Evolutionary conservation across 2,113 vertebrate genomes (phyloP), one percentile per base, ranked within the genome.

Genomic region (Petrocephalus microphthalmus): DNA sequence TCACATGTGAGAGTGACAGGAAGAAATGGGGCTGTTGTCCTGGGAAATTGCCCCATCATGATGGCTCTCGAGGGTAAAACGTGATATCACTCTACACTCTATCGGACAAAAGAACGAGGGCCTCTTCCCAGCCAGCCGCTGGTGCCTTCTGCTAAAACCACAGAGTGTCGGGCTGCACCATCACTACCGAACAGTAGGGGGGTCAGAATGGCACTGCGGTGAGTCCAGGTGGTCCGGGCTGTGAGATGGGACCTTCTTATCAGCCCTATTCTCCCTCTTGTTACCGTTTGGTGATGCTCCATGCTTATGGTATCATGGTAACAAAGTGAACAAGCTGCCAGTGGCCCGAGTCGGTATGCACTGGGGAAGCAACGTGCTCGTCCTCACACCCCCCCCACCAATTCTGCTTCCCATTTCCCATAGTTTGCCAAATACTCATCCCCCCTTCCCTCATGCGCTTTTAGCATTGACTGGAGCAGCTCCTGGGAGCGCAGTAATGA

Each of bases 401-500:
- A 37, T 20, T 83, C 81, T 22, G 7, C 37, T n/a, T 83, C 81
- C 49, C 20, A 49, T 85, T 33, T 37, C 91, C 92, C 91, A 94
- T 90, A 92, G 92, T 89, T 92, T 93, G 94, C 94, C 95, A 96
- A 95, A 95, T 94, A 93, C 94, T 93, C 91, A 94, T 93, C 93
- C 84, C 57, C 42, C 91, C 85, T 92, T 95, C 94, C 94, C 94
- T 93, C 90, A 94, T 93, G 94, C 94, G 93, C 93, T 90, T 94
- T 95, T 94, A 95, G 93, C 90, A 92, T 93, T 95, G 94, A 95
- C 94, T 94, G 90, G 90, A 84, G 37, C 19, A 85, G 92, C 95
- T 95, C 95, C 90, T 92, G 95, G 94, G 95, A 96, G 92, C 89
- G 74, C 91, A 88, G 84, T 95, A 95, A 96, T 96, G 94, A 95